Conservation (phyloP, 2,797 vertebrate species). For the Hoplostethus atlanticus region DNA sequence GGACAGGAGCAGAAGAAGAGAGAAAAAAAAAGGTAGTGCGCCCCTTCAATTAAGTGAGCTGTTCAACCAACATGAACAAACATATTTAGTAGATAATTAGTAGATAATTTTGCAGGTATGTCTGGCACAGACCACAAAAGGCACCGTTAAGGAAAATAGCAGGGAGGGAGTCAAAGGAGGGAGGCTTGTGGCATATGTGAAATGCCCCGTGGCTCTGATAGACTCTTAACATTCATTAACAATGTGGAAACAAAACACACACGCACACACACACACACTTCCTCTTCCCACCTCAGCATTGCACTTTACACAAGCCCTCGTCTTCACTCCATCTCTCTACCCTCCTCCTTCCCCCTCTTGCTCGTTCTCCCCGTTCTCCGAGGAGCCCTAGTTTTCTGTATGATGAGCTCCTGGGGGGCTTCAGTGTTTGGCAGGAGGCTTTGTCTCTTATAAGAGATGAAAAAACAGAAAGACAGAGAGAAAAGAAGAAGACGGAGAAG, state of each 20-base stretch:
- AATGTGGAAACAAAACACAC: slow-evolving; percentile 51
- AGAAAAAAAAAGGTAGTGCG: slow-evolving; percentile 64
- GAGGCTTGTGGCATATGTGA: slow-evolving; percentile 65
- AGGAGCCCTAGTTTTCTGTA: slow-evolving; percentile 78
- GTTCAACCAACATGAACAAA: slow-evolving; percentile 89
- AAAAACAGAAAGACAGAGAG: slow-evolving; percentile 68
- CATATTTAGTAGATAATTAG: slow-evolving; percentile 94
- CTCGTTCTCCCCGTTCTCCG: slow-evolving; percentile 67
- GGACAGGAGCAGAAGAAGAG: slow-evolving; percentile 44
- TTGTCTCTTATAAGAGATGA: slow-evolving; percentile 83
- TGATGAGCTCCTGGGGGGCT: slow-evolving; percentile 86
- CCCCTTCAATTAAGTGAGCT: slow-evolving; percentile 88
- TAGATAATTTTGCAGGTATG: slow-evolving; percentile 90
- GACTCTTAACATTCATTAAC: slow-evolving; percentile 73
- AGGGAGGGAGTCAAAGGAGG: slow-evolving; percentile 75
- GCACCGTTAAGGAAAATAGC: slow-evolving; percentile 82
- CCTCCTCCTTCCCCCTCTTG: slow-evolving; percentile 8
- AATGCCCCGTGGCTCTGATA: slow-evolving; percentile 71
- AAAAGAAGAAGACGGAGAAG: slow-evolving; percentile 70
- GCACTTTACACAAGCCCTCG: slow-evolving; percentile 63
- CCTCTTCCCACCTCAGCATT: slow-evolving; percentile 46
- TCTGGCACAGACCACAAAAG: slow-evolving; percentile 86
- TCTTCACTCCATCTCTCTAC: slow-evolving; percentile 51
- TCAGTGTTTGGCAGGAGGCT: slow-evolving; percentile 85
- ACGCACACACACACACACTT: slow-evolving; percentile 17